Evolutionary conservation across 2,113 vertebrate species (phyloP), one percentile per base, ranked within the genome.

Genomic region (Dasyprocta punctata): DNA sequence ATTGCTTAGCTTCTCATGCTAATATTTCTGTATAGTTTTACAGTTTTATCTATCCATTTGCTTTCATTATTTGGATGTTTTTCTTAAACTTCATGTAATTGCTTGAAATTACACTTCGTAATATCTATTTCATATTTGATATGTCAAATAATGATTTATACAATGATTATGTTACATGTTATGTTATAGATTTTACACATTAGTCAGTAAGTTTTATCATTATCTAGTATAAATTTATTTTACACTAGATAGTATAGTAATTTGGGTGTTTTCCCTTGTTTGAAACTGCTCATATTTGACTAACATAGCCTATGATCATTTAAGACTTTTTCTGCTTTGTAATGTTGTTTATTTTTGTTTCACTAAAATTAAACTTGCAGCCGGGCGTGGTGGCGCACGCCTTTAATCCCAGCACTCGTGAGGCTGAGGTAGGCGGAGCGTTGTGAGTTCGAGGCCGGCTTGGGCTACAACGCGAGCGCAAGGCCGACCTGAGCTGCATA

Each of bases 1-100:
- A 8, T 52, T 92, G 78, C 54, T 97, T 97, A 86, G 91, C 90
- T n/a, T 49, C 7, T 86, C 73, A 92, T 71, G 58, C 97, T 96
- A 83, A n/a, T 89, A 94, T 81, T 52, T 60, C 78, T 96, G 96
- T 92, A 65, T 58, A 67, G 71, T 82, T 94, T 93, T 33, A 92
- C 5, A 96, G 61, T 80, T 75, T 78, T 61, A 13, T 30, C 61
- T 89, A 58, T 63, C 10, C 14, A 77, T 90, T 97, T 3, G 24
- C 5, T 65, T 93, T 81, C 30, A 81, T 92, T 60, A 77, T 87
- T 86, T 86, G n/a, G 11, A 58, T 65, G 16, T 1, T 89, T 95
- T 91, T 12, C 33, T 80, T 81, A 44, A 30, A 94, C 84, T 95
- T 95, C 61, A 80, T 86, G 71, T 26, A 52, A 96, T 60, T 94